Percentiles rank a stretch among this genome's conserved stretches.
Conservation (phyloP, 2,797 vertebrate genomes). For the Rhyacichthys aspro region DNA sequence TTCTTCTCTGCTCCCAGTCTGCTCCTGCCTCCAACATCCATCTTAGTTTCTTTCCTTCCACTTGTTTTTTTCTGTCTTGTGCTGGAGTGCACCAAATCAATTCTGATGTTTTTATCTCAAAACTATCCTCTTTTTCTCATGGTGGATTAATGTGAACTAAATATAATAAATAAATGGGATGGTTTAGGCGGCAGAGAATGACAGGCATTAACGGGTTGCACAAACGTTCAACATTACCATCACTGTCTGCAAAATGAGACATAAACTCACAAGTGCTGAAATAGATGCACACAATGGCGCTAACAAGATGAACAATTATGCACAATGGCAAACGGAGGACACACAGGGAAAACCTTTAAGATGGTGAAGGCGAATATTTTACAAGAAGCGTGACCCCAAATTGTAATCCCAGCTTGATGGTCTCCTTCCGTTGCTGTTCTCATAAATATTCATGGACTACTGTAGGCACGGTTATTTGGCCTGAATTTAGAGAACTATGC, state of each 20-base stretch:
- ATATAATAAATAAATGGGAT: constrained; percentile 22
- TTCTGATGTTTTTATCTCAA: not conserved
- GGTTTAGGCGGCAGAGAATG: constrained; percentile 25
- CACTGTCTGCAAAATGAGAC: constrained; percentile 25
- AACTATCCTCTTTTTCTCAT: constrained; percentile 2
- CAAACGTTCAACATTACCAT: constrained; percentile 34
- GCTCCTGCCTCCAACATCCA: constrained; percentile 22
- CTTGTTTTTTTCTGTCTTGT: not conserved
- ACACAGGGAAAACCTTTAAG: constrained; percentile 31
- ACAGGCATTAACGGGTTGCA: constrained; percentile 36
- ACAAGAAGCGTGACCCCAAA: constrained; percentile 39
- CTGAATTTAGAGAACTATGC: constrained; percentile 14
- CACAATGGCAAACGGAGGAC: constrained; percentile 53
- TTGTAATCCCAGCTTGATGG: constrained; percentile 26
- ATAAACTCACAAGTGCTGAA: constrained; percentile 27
- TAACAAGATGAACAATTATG: constrained; percentile 50
- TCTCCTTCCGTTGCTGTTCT: constrained; percentile 28
- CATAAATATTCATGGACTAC: constrained; percentile 40
- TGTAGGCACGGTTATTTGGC: constrained; percentile 15
- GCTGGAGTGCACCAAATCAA: not conserved
- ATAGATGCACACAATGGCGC: constrained; percentile 35
- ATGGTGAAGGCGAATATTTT: constrained; percentile 33
- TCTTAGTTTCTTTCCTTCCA: not conserved
- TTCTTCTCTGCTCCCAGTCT: constrained; percentile 9
- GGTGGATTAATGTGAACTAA: not conserved